Conservation (phyloP, 2,888 invertebrate species). For the Agrochola circellaris region DNA sequence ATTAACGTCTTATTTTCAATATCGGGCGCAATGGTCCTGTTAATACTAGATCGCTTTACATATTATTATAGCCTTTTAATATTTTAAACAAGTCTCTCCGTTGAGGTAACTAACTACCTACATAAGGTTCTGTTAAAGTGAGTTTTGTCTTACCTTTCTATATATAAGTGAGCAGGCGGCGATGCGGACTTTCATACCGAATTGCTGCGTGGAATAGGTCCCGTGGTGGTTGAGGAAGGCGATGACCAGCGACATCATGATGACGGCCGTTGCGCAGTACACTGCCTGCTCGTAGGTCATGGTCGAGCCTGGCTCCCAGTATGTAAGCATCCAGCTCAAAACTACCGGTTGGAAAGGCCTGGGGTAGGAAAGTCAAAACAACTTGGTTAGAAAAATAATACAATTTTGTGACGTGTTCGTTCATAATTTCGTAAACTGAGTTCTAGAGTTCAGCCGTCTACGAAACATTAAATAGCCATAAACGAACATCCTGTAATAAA, state of each 20-base stretch:
- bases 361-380: conserved; percentile 20
- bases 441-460: neutral
- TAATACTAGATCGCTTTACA: neutral
- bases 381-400: neutral
- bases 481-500: neutral
- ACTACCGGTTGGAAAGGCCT: conserved; percentile 93
- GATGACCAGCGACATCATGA: conserved; percentile 89
- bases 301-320: conserved; percentile 90
- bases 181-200: conserved; percentile 95
- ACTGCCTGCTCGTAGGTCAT: conserved; percentile 91
- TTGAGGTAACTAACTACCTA: neutral
- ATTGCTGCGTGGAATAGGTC: conserved; percentile 92
- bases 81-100: neutral
- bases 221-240: conserved; percentile 92
- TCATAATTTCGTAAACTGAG: neutral
- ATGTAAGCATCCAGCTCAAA: conserved; percentile 92
- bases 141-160: conserved; percentile 92
- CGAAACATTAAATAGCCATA: neutral
- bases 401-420: neutral
- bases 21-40: neutral
- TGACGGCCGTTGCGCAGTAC: conserved; percentile 91
- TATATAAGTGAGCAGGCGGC: conserved; percentile 96
- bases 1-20: too few species aligned
- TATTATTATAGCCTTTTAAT: neutral
- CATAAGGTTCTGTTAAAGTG: neutral